phyloP scores from a whole-genome alignment of 2,888 invertebrate genomes.

The Dicycla oo region DNA sequence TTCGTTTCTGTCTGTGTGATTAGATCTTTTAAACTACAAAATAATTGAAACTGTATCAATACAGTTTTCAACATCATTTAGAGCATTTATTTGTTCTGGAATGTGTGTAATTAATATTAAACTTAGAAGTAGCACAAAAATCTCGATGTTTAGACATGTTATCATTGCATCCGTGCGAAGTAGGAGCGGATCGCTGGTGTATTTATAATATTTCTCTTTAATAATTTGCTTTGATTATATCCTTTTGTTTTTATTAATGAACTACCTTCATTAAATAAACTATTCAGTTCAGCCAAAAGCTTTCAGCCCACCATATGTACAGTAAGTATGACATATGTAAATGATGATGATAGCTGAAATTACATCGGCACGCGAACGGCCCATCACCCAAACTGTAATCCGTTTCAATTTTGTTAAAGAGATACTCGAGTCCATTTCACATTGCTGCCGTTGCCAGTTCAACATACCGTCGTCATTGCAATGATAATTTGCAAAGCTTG shows the following conservation, averaged over 20 bases:
- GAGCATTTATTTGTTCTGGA: not conserved
- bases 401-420: constrained; percentile 81
- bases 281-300: constrained; percentile 54
- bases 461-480: constrained; percentile 71
- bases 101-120: too few species aligned
- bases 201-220: constrained; percentile 27
- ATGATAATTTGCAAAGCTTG: constrained; percentile 78
- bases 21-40: not conserved
- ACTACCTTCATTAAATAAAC: constrained; percentile 33
- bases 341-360: constrained; percentile 76
- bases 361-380: constrained; percentile 79
- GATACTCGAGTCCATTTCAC: constrained; percentile 74
- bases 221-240: constrained; percentile 21
- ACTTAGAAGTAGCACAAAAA: not conserved
- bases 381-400: constrained; percentile 79
- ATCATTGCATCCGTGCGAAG: not conserved
- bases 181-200: not conserved
- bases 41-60: too few species aligned
- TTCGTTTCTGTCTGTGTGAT: not conserved
- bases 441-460: constrained; percentile 68
- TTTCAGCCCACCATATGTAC: constrained; percentile 50
- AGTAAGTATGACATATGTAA: constrained; percentile 70
- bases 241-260: constrained; percentile 36
- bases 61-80: not conserved
- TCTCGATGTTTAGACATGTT: not conserved